Conservation (phyloP, 2,113 vertebrate genomes). For the Oryzias melastigma region DNA sequence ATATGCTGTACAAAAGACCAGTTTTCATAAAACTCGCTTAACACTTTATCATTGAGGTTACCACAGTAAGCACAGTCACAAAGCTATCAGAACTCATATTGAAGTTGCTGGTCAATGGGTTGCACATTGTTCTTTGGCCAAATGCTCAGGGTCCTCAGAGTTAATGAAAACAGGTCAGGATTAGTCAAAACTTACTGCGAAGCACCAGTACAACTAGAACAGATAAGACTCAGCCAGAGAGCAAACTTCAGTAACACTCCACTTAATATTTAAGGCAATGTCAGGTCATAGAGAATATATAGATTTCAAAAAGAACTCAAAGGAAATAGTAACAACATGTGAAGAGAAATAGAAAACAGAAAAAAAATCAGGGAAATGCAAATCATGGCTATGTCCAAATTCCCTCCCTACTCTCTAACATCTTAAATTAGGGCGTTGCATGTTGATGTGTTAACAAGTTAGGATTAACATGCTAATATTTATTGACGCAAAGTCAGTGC, state of each 20-base stretch:
- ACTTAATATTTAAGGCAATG: constrained; percentile 76
- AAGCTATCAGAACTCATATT: background rate
- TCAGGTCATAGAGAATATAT: constrained; percentile 42
- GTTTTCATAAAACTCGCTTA: constrained; percentile 36
- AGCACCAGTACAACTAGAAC: constrained; percentile 54
- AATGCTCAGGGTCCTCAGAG: constrained; percentile 3
- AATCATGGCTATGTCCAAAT: background rate
- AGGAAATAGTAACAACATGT: constrained; percentile 7
- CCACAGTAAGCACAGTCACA: too few species aligned
- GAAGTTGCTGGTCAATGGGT: background rate
- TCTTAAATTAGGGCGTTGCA: too few species aligned
- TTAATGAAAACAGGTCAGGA: constrained; percentile 38
- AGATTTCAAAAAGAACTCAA: constrained; percentile 7
- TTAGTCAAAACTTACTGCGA: constrained; percentile 51
- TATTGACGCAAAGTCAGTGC: too few species aligned
- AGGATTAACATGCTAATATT: too few species aligned
- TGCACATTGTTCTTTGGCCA: background rate
- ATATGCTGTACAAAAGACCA: constrained; percentile 35
- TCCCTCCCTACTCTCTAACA: background rate
- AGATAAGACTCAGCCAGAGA: constrained; percentile 43
- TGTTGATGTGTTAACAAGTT: too few species aligned
- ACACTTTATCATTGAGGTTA: background rate
- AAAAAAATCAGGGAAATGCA: background rate
- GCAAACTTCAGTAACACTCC: constrained; percentile 55
- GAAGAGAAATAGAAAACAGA: background rate